These are phyloP conservation scores for Bos taurus DNA, from an alignment of 2,113 vertebrate genomes.

Conservation along the genomic window ARS-UCD2.0 NC_037356.1:10642001-10642500, in stretches of 20 bases:
- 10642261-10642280: not conserved
- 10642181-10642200: not conserved
- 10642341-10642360: not conserved
- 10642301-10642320: not conserved
- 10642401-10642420: not conserved
- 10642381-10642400: not conserved
- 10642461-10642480: conserved; percentile 48
- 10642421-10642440: conserved; percentile 33
- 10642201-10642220: not conserved
- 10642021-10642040: not conserved
- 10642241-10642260: not conserved
- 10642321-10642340: not conserved
- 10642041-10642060: not conserved
- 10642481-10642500: conserved; percentile 54
- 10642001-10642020: not conserved
- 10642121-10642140: not conserved
- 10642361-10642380: not conserved
- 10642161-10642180: not conserved
- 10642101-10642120: not conserved
- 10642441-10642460: conserved; percentile 43
- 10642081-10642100: not conserved
- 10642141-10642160: not conserved
- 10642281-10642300: not conserved
- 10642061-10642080: not conserved
- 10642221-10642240: not conserved